phyloP scores from a whole-genome alignment of 2,113 vertebrate genomes.

The Hemiprocne comata region DNA sequence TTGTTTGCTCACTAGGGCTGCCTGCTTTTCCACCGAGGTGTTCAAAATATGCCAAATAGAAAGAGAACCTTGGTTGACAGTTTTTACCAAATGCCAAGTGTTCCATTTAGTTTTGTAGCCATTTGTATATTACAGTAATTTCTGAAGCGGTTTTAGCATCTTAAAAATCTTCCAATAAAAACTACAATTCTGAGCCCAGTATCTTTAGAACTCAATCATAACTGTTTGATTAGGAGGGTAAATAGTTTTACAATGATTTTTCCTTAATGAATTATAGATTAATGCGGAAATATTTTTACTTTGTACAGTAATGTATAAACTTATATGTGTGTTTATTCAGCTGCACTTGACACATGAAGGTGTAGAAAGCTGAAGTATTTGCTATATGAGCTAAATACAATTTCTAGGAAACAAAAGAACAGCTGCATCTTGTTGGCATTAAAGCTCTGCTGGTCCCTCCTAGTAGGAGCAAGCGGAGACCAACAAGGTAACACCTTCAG shows the following conservation, averaged over 20 bases:
- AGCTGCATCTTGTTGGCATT: neutral
- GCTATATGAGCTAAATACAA: neutral
- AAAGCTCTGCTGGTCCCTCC: neutral
- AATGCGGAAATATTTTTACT: neutral
- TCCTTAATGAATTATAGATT: neutral
- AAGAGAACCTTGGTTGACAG: neutral
- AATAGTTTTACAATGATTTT: neutral
- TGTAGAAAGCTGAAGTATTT: neutral
- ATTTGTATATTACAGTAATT: neutral
- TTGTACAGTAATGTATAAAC: constrained; percentile 26
- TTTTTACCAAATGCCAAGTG: neutral
- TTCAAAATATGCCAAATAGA: constrained; percentile 50
- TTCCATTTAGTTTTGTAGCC: neutral
- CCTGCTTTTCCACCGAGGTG: constrained; percentile 16
- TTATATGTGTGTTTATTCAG: neutral
- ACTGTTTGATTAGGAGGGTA: neutral
- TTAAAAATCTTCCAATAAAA: neutral
- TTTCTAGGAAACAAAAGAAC: neutral
- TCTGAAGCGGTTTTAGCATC: neutral
- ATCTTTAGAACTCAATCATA: neutral
- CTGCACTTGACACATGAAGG: neutral
- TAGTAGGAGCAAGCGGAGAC: neutral
- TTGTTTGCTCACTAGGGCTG: neutral
- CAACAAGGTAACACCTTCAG: neutral
- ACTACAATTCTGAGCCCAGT: accelerated